Conservation (phyloP, 1,140 invertebrate species). For the Platyscapa corneri region DNA sequence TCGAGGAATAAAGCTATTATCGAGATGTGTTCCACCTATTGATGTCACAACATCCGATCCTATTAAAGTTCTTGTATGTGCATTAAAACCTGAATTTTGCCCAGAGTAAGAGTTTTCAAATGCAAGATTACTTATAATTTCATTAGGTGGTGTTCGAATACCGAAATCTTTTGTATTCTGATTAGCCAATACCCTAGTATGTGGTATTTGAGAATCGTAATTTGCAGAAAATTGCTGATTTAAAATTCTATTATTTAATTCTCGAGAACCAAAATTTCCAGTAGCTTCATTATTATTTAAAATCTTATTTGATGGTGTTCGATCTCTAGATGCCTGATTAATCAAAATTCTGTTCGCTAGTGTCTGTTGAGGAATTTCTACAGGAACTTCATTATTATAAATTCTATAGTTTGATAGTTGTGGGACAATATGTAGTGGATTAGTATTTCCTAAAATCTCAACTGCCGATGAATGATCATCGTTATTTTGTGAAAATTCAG, state of each 20-base stretch:
- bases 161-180: neutral
- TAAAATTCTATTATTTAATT: conserved; percentile 16
- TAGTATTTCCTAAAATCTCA: conserved; percentile 20
- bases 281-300: conserved; percentile 28
- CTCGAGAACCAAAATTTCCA: neutral
- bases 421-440: neutral
- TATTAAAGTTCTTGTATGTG: conserved; percentile 45
- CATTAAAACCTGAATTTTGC: conserved; percentile 33
- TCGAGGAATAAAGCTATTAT: conserved; percentile 27
- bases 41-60: conserved; percentile 49
- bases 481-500: conserved; percentile 46
- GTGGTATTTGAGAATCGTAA: neutral
- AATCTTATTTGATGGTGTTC: neutral
- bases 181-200: neutral
- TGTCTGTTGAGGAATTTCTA: neutral
- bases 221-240: conserved; percentile 19
- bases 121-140: conserved; percentile 46
- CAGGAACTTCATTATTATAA: neutral
- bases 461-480: conserved; percentile 12
- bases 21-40: neutral
- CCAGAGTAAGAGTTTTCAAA: conserved; percentile 23
- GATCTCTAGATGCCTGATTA: neutral
- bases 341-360: neutral
- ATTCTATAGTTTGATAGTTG: conserved; percentile 2
- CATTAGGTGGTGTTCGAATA: neutral